These are phyloP conservation scores for Hydroisotoma schaefferi DNA, from an alignment of 2,888 invertebrate species.

Conservation along the genomic window DNA sequence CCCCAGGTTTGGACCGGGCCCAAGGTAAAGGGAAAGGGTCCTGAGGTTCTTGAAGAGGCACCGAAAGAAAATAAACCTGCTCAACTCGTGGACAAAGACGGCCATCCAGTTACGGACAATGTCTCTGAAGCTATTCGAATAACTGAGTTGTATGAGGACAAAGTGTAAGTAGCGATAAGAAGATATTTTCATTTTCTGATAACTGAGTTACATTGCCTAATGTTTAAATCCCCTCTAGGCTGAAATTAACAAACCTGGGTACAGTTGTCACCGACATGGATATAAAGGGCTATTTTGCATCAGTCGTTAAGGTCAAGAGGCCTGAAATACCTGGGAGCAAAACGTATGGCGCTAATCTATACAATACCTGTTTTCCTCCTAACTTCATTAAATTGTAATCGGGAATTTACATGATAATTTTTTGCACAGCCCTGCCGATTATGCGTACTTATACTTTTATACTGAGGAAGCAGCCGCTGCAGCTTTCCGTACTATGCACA, in stretches of 20 bases:
- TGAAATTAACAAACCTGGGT: slow-evolving; percentile 26
- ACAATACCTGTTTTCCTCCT: background rate
- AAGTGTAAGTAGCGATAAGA: slow-evolving; percentile 10
- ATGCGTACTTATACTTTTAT: slow-evolving; percentile 24
- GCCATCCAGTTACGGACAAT: no score
- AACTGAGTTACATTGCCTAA: background rate
- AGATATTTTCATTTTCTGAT: background rate
- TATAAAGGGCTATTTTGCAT: slow-evolving; percentile 27
- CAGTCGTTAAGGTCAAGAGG: slow-evolving; percentile 22
- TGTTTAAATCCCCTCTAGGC: slow-evolving; percentile 8
- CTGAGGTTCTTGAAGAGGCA: no score
- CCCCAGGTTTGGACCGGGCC: no score
- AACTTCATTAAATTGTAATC: background rate
- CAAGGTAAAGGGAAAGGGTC: no score
- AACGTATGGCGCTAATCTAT: background rate
- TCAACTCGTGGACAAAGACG: background rate
- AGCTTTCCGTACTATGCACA: slow-evolving; percentile 31
- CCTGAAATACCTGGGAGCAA: slow-evolving; percentile 18
- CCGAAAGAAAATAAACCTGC: background rate
- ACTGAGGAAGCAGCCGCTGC: slow-evolving; percentile 33
- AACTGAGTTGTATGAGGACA: background rate
- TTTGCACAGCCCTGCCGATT: slow-evolving; percentile 13
- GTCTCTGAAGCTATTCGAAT: background rate
- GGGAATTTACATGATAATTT: background rate
- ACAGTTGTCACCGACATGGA: slow-evolving; percentile 16